Evolutionary conservation across 37 sponge, comb jelly and placozoan species (phyloP).

Genomic region (Chondrosia reniformis): DNA sequence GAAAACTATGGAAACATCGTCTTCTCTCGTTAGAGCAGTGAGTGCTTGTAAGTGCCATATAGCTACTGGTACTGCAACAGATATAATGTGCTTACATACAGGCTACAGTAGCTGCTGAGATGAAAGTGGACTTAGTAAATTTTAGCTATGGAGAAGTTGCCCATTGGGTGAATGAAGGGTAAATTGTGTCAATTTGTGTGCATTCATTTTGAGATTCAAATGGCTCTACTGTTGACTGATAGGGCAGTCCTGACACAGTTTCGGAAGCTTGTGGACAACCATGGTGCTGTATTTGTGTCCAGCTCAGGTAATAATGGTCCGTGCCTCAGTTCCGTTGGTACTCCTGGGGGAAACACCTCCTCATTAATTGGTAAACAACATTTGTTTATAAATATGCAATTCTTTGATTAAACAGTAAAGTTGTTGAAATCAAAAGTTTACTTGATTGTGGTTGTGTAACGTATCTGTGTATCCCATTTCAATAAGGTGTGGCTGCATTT

Average conservation of each 20-base stretch:
- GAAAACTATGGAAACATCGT: conserved; percentile 85
- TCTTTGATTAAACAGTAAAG: too few species aligned
- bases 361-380: conserved; percentile 66
- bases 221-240: not conserved
- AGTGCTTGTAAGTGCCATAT: conserved; percentile 26
- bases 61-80: too few species aligned
- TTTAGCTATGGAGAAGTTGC: conserved; percentile 92
- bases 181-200: conserved; percentile 6
- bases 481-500: conserved; percentile 80
- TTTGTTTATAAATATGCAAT: not conserved
- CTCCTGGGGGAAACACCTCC: conserved; percentile 84
- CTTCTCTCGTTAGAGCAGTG: conserved; percentile 84
- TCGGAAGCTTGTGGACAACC: conserved; percentile 51
- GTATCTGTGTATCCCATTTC: not conserved
- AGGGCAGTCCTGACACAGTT: conserved; percentile 74
- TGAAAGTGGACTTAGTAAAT: conserved; percentile 82
- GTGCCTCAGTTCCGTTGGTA: conserved; percentile 83
- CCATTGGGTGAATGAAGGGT: conserved; percentile 84
- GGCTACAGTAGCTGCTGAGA: conserved; percentile 50
- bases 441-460: too few species aligned
- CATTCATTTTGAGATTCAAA: not conserved
- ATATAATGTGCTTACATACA: conserved; percentile 14
- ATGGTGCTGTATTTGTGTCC: conserved; percentile 84
- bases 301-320: conserved; percentile 98
- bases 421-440: too few species aligned